Evolutionary conservation across 2,888 invertebrate species (phyloP), one percentile per base, ranked within the genome.

Genomic region (Lochmaea crataegi): DNA sequence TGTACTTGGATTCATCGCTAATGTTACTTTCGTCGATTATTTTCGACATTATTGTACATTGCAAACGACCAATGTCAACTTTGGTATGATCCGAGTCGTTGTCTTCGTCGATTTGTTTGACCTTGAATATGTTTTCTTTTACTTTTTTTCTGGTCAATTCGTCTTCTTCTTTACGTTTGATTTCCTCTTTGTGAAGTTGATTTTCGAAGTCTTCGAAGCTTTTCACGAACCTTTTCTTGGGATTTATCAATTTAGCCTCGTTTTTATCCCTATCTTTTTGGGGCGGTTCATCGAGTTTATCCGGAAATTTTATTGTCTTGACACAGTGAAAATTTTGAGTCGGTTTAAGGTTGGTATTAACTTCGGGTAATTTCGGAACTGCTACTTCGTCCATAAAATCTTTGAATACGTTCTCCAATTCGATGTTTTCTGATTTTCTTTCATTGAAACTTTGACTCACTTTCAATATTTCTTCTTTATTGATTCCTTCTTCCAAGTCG

Each of bases 361-460:
- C 86, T 16, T 89, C 86, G 0, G 90, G 90, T 72, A 92, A 80
- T 72, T 89, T 88, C 0, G 92, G 91, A 14, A 91, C 88, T 16
- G 87, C 85, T 1, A 92, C 92, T 80, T 90, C 89, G 78, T 90
- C 90, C 68, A 93, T 87, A 64, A 93, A 83, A 79, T 89, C 90
- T 56, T 91, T 90, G 60, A 92, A 91, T 77, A 91, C 88, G 7
- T 89, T 88, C 67, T 90, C 83, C 9, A 75, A 48, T 64, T 71
- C 71, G 2, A 73, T 71, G 6, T 71, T 73, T 38, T 88, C 78
- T n/a, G 72, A n/a, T 7, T 60, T 65, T 26, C 57, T 66, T 32
- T 68, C 68, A 18, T 77, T 77, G 11, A 76, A 71, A 51, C 70
- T 74, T 53, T 78, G 78, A 14, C 73, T 73, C 10, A 72, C 74